Base-by-base conservation (phyloP, 2,113 vertebrate genomes). In the Coregonus clupeaformis region DNA sequence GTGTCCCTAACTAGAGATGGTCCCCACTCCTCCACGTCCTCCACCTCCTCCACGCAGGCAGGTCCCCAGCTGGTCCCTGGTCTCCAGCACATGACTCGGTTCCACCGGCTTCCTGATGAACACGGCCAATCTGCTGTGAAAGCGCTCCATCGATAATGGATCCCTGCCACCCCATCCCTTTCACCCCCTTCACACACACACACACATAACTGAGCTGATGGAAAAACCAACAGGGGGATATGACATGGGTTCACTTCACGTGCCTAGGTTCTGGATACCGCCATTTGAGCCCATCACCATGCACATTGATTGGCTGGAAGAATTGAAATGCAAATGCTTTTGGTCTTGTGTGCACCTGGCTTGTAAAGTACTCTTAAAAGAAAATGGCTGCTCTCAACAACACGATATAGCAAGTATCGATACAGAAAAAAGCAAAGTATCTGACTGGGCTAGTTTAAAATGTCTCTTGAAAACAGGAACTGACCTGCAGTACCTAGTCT, bases 61-160 rank as follows among this genome's bases (percentile, higher is more conserved):
- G 71, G 81, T 80, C 73, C 82, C 76, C 85, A 84, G 81, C 83
- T 89, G 85, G 80, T 84, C 49, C 49, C 77, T 75, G 64, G 67
- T 78, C 77, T 79, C 78, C n/a, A 13, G 67, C 60, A 73, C 74
- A 67, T 78, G 71, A 69, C 68, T 69, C 55, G 49, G 64, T 73
- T 82, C 49, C 57, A 69, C 69, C 25, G 72, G 57, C 75, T 18
- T 12, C 29, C 65, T 73, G 67, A 63, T 73, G 62, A 81, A 84
- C 66, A 71, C 11, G 64, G 24, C 70, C 80, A 76, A 80, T 82
- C 74, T 74, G 77, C 77, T 84, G 77, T 77, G 78, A 86, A 84
- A 87, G 77, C 6, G 30, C 66, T 77, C 75, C 66, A 68, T 85
- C 36, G 49, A 89, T 86, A 83, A 82, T 72, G 72, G 71, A 82